Conservation (phyloP, 2,888 invertebrate species). For the Nemoura dubitans region DNA sequence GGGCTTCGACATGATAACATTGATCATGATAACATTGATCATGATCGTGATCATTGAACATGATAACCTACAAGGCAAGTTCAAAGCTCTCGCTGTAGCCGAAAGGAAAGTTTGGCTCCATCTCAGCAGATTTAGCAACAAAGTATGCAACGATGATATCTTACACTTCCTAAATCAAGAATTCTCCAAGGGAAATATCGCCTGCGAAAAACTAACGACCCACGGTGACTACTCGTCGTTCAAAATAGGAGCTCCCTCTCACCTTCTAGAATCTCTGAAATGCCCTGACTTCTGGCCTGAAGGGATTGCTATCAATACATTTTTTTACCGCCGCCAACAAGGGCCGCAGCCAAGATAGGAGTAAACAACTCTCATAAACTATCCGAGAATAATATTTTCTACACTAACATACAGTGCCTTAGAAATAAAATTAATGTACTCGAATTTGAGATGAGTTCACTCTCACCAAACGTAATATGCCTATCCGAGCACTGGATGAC, state of each 20-base stretch:
- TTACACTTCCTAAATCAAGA: too few species aligned
- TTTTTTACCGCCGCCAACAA: background rate
- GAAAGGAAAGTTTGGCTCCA: too few species aligned
- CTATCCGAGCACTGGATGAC: background rate
- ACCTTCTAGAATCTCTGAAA: background rate
- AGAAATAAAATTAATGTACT: background rate
- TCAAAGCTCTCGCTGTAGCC: too few species aligned
- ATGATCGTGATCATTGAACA: too few species aligned
- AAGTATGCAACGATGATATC: too few species aligned
- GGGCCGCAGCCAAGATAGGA: background rate
- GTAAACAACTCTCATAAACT: too few species aligned
- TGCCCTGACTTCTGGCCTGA: background rate
- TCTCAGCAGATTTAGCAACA: too few species aligned
- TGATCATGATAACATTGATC: too few species aligned
- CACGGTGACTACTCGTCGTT: background rate
- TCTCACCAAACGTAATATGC: background rate
- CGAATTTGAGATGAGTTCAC: background rate
- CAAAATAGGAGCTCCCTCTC: background rate
- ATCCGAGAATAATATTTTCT: too few species aligned
- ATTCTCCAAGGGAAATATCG: background rate
- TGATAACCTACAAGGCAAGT: too few species aligned
- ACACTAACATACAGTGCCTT: background rate
- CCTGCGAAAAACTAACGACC: background rate
- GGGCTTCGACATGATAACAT: too few species aligned
- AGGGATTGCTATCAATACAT: background rate